These are phyloP conservation scores for Nomia melanderi DNA, from an alignment of 1,140 invertebrate genomes.

Conservation along the genomic window DNA sequence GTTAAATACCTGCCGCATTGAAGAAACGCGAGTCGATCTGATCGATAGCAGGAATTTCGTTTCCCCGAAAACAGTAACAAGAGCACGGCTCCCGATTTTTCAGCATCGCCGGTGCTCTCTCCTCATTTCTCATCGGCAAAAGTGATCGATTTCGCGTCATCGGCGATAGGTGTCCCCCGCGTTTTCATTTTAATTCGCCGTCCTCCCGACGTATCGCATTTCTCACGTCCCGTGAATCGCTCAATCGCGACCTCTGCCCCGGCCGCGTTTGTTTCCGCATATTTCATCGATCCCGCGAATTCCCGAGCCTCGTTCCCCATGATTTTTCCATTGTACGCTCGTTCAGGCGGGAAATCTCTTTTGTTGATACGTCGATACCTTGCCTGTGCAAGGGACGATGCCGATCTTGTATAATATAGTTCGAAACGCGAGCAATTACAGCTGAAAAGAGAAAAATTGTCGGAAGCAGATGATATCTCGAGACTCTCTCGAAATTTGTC, in stretches of 20 bases:
- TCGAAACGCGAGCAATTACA: no score
- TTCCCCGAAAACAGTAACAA: constrained; percentile 3
- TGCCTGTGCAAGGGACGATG: no score
- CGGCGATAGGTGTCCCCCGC: constrained; percentile 10
- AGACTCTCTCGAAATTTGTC: no score
- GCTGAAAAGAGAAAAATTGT: no score
- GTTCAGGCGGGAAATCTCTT: neutral
- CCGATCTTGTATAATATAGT: no score
- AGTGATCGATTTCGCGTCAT: constrained; percentile 16
- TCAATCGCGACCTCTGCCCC: neutral
- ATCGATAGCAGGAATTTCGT: constrained; percentile 27
- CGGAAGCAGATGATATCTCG: no score
- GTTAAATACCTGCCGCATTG: no score
- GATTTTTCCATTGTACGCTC: neutral
- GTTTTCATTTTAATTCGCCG: constrained; percentile 20
- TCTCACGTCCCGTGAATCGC: neutral
- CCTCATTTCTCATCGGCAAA: neutral
- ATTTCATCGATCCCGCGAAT: constrained; percentile 6
- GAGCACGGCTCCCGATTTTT: constrained; percentile 10
- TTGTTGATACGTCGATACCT: neutral
- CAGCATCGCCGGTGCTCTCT: constrained; percentile 20
- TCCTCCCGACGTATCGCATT: neutral
- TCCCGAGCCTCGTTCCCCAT: neutral
- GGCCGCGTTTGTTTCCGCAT: neutral
- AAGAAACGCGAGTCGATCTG: no score